Conservation (phyloP, 2,888 invertebrate genomes). For the Drosophila silvestris region DNA sequence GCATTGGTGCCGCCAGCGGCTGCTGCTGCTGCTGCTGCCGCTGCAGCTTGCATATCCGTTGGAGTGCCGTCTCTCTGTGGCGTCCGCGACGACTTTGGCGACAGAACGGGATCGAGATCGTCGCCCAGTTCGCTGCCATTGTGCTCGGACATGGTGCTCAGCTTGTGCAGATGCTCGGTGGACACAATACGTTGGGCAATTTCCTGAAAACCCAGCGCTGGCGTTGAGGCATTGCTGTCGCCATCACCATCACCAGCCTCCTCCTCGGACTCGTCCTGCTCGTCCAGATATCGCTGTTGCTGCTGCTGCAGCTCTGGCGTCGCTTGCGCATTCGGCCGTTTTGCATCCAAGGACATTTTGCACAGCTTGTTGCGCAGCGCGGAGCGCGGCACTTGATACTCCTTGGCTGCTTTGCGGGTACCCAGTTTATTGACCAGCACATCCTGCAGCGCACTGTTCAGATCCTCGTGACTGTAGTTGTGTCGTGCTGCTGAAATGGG, state of each 20-base stretch:
- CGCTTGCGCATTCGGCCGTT: conserved; percentile 80
- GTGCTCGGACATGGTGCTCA: conserved; percentile 69
- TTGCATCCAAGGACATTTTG: conserved; percentile 88
- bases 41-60: conserved; percentile 19
- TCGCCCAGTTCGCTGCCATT: conserved; percentile 73
- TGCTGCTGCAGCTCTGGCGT: conserved; percentile 60
- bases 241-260: conserved; percentile 81
- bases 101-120: conserved; percentile 48
- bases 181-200: conserved; percentile 70
- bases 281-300: conserved; percentile 75
- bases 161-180: conserved; percentile 70
- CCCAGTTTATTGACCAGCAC: conserved; percentile 97
- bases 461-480: conserved; percentile 97
- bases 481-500: conserved; percentile 86
- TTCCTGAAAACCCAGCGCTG: conserved; percentile 53
- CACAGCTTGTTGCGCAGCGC: conserved; percentile 98
- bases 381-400: conserved; percentile 98
- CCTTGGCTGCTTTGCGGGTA: conserved; percentile 95
- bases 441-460: conserved; percentile 96
- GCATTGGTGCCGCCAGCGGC: conserved; percentile 42
- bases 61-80: conserved; percentile 42
- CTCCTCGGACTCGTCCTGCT: conserved; percentile 85
- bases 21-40: conserved; percentile 24
- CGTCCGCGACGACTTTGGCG: conserved; percentile 51
- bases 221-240: conserved; percentile 87